phyloP scores from a whole-genome alignment of 1,140 invertebrate genomes.

The Drosophila rhopaloa region DNA sequence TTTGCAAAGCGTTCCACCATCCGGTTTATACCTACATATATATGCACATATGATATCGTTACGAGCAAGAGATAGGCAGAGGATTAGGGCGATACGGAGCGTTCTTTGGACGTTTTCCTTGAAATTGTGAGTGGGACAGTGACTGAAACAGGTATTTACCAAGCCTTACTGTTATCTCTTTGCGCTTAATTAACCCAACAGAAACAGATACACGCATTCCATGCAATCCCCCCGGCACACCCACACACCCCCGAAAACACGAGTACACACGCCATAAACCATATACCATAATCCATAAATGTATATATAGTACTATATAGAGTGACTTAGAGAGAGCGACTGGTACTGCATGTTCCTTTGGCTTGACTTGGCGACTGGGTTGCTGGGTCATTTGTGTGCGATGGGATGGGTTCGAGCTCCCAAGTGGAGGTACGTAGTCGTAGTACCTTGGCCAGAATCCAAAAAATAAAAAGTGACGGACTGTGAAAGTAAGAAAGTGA shows the following conservation, averaged over 20 bases:
- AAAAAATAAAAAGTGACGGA: neutral
- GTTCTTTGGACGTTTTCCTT: conserved; percentile 5
- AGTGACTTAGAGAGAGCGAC: conserved; percentile 12
- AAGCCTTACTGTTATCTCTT: conserved; percentile 45
- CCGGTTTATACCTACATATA: neutral
- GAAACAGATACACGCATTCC: conserved; percentile 32
- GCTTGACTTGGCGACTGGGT: conserved; percentile 26
- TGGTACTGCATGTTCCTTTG: conserved; percentile 40
- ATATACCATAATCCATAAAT: conserved; percentile 13
- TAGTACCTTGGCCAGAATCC: conserved; percentile 1
- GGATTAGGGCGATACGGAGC: conserved; percentile 1
- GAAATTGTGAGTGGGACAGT: conserved; percentile 13
- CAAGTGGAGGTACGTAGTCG: conserved; percentile 32
- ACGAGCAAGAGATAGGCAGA: neutral
- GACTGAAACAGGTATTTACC: conserved; percentile 48
- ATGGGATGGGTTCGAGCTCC: neutral
- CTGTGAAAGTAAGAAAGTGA: neutral
- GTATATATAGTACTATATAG: conserved; percentile 26
- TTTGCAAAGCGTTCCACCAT: neutral
- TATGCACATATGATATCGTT: too few relatives aligned
- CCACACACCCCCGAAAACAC: neutral
- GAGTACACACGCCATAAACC: conserved; percentile 7
- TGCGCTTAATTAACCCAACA: conserved; percentile 50
- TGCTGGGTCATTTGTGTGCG: conserved; percentile 7
- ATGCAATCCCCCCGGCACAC: conserved; percentile 18